phyloP scores from a whole-genome alignment of 2,797 vertebrate species.

The Anolis apletophallus region DNA sequence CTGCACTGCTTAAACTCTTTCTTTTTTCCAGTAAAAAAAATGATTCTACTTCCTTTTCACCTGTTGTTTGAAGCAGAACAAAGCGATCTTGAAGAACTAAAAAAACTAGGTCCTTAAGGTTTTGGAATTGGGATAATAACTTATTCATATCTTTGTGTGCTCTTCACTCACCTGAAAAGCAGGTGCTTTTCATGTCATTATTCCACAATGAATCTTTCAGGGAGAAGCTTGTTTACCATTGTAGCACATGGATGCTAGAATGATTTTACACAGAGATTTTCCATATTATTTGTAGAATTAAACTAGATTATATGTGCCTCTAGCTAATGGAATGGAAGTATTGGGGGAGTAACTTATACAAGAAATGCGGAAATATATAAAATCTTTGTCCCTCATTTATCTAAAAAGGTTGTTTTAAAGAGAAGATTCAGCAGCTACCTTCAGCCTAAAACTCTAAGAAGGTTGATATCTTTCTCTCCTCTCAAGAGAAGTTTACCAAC shows the following conservation, averaged over 20 bases:
- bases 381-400: too few relatives aligned
- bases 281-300: background rate
- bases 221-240: background rate
- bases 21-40: background rate
- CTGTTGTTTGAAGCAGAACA: background rate
- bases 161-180: background rate
- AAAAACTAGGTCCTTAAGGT: background rate
- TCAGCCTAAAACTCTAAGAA: too few relatives aligned
- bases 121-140: background rate
- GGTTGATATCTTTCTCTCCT: too few relatives aligned
- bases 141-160: background rate
- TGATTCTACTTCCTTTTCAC: background rate
- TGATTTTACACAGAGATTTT: background rate
- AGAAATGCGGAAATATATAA: too few relatives aligned
- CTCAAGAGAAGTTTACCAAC: too few relatives aligned
- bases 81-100: background rate
- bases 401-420: too few relatives aligned
- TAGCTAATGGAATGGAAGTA: too few relatives aligned
- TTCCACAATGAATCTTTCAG: too few relatives aligned
- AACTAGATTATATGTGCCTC: background rate
- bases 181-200: background rate
- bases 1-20: background rate
- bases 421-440: too few relatives aligned
- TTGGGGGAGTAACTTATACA: too few relatives aligned
- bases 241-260: background rate